Conservation (phyloP, 2,113 vertebrate species). For the Rhinichthys klamathensis region DNA sequence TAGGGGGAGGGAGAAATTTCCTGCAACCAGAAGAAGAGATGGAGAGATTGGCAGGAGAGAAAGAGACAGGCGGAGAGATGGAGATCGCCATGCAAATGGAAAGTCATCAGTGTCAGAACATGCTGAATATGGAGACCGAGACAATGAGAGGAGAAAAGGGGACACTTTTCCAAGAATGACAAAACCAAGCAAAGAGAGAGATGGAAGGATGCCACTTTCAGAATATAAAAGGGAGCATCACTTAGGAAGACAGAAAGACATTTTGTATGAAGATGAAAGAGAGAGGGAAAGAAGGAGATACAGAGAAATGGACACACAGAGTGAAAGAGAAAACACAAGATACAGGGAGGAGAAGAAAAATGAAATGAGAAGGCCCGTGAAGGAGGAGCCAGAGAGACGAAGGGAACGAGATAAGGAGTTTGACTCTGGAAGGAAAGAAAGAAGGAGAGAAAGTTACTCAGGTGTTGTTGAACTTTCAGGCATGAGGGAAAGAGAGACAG, state of each 20-base stretch:
- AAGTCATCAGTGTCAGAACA: constrained; percentile 39
- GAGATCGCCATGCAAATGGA: constrained; percentile 54
- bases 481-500: constrained; percentile 51
- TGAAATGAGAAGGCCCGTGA: constrained; percentile 47
- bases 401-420: constrained; percentile 56
- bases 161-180: constrained; percentile 72
- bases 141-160: constrained; percentile 59
- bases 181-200: constrained; percentile 54
- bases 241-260: background rate
- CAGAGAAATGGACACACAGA: constrained; percentile 51
- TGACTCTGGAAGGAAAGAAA: constrained; percentile 56
- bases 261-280: constrained; percentile 40
- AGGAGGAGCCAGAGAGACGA: constrained; percentile 48
- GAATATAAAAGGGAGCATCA: constrained; percentile 44
- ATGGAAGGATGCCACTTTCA: constrained; percentile 9
- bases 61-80: constrained; percentile 49
- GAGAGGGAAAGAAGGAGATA: constrained; percentile 48
- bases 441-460: constrained; percentile 53
- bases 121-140: constrained; percentile 39
- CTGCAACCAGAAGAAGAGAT: constrained; percentile 52
- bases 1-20: constrained; percentile 49
- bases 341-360: constrained; percentile 59
- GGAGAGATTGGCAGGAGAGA: constrained; percentile 58
- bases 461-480: constrained; percentile 52
- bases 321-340: constrained; percentile 43